Percentiles rank a stretch among this genome's conserved stretches.
phyloP scores from a whole-genome alignment of 2,888 invertebrate species.

The Macrophya alboannulata region DNA sequence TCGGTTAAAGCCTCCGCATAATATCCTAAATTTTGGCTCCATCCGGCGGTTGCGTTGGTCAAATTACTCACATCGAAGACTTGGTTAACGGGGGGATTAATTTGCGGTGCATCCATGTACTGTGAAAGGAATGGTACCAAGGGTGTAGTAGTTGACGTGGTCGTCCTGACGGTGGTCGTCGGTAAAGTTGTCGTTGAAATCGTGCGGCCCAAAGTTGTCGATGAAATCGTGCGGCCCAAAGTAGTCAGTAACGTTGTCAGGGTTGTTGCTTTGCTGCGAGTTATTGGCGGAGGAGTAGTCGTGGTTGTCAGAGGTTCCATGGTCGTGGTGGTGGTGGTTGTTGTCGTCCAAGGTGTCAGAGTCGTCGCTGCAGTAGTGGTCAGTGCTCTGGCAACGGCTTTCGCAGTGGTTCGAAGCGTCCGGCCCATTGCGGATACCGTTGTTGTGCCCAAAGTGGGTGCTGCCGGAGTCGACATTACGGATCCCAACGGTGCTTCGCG shows the following conservation, averaged over 20 bases:
- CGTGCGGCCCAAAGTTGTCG: constrained; percentile 80
- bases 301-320: constrained; percentile 77
- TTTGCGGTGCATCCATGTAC: constrained; percentile 69
- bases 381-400: constrained; percentile 72
- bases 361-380: constrained; percentile 74
- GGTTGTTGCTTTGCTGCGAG: constrained; percentile 73
- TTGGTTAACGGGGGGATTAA: constrained; percentile 67
- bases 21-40: constrained; percentile 68
- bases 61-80: constrained; percentile 79
- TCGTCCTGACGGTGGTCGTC: constrained; percentile 80
- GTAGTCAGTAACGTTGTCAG: constrained; percentile 73
- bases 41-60: constrained; percentile 73
- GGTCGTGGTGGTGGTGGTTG: constrained; percentile 71
- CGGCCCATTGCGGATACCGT: constrained; percentile 65
- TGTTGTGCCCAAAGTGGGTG: constrained; percentile 79
- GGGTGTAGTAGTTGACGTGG: constrained; percentile 80
- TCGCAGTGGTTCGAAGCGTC: constrained; percentile 75
- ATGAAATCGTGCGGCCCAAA: constrained; percentile 78
- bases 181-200: constrained; percentile 80
- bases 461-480: constrained; percentile 80
- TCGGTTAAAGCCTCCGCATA: constrained; percentile 75
- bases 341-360: constrained; percentile 79
- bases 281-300: constrained; percentile 75
- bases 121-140: constrained; percentile 81
- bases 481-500: constrained; percentile 82